Percentiles rank a stretch among this genome's conserved stretches.
These are phyloP conservation scores for Crocallis elinguaria DNA, from an alignment of 2,888 invertebrate species.

Conservation along the genomic window DNA sequence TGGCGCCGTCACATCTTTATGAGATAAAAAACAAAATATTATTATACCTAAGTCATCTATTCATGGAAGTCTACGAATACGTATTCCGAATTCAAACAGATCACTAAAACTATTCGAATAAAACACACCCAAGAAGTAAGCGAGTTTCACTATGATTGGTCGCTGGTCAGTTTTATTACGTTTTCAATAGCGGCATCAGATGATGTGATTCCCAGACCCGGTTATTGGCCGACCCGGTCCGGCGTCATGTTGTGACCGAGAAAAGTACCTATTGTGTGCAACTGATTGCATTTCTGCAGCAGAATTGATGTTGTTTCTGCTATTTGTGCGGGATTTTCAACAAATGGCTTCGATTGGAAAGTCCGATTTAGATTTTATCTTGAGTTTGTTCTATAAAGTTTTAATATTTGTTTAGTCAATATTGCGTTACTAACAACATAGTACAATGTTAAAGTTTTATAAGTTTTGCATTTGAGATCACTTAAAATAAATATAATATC, in stretches of 20 bases:
- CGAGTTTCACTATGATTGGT: not conserved
- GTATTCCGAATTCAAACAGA: not conserved
- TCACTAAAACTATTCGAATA: not conserved
- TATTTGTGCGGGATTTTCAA: constrained; percentile 38
- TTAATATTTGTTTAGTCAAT: no score
- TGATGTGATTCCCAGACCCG: constrained; percentile 48
- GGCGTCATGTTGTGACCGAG: constrained; percentile 39
- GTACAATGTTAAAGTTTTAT: no score
- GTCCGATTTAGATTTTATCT: constrained; percentile 25
- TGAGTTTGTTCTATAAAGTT: not conserved
- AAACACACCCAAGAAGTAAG: constrained; percentile 1
- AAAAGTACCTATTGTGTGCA: constrained; percentile 52
- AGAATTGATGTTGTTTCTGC: constrained; percentile 48
- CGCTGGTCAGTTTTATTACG: constrained; percentile 50
- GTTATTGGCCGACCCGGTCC: constrained; percentile 45
- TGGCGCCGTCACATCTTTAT: no score
- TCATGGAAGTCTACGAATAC: not conserved
- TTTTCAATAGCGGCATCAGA: constrained; percentile 57
- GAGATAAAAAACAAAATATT: no score
- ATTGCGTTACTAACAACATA: no score
- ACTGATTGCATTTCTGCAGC: constrained; percentile 49
- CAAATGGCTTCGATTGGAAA: constrained; percentile 35
- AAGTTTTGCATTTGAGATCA: no score
- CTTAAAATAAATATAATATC: no score
- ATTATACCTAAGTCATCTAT: no score